Percentiles rank a stretch among this genome's conserved stretches.
Evolutionary conservation across 64 coral and sea anemone genomes (phyloP).

Genomic region (Dendrophyllia cribrosa): DNA sequence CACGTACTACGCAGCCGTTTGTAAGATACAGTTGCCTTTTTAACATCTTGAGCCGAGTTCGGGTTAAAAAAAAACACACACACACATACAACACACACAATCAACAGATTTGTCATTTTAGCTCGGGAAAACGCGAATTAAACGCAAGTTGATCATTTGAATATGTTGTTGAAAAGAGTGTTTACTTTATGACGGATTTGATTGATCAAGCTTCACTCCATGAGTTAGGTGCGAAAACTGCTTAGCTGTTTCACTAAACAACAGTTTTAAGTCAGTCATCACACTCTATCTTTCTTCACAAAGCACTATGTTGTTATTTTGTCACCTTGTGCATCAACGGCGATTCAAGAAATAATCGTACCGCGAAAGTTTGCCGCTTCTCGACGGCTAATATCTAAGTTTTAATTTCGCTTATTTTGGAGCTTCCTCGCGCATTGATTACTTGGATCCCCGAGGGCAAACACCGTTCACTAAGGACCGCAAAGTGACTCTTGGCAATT

Average conservation of each 20-base stretch:
- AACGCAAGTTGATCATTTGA: conserved; percentile 38
- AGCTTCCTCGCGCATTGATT: conserved; percentile 42
- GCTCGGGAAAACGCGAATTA: background rate
- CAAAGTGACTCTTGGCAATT: conserved; percentile 57
- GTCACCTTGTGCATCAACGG: background rate
- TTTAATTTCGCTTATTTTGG: conserved; percentile 59
- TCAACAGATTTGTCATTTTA: conserved; percentile 3
- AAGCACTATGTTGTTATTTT: background rate
- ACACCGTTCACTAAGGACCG: conserved; percentile 41
- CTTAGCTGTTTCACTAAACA: background rate
- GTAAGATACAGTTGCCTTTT: conserved; percentile 51
- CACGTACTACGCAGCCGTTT: conserved; percentile 9
- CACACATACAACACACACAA: background rate
- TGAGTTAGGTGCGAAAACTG: background rate
- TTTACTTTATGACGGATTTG: background rate
- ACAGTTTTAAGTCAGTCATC: background rate
- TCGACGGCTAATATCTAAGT: conserved; percentile 45
- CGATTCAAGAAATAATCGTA: conserved; percentile 2
- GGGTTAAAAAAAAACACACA: background rate
- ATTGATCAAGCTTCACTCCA: conserved; percentile 4
- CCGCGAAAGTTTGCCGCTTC: conserved; percentile 15
- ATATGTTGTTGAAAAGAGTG: conserved; percentile 14
- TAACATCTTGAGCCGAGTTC: conserved; percentile 15
- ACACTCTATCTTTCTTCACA: conserved; percentile 6
- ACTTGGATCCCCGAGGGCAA: conserved; percentile 23